Evolutionary conservation across 2,797 vertebrate species (phyloP).

Genomic region (Tadarida brasiliensis): DNA sequence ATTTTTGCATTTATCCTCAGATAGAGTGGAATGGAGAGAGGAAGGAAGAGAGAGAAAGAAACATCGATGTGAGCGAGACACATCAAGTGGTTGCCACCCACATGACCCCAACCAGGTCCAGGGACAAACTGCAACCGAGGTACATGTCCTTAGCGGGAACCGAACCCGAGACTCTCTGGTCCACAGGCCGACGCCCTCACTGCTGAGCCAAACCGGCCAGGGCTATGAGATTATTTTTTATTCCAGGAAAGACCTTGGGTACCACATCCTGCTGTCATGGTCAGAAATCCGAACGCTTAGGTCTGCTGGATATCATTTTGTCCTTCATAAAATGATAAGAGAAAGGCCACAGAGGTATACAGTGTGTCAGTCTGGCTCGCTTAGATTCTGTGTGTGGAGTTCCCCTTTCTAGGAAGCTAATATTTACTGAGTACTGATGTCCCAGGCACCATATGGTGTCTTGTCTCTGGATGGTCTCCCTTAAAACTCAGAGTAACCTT

Average conservation of each 20-base stretch:
- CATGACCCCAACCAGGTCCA: too few relatives aligned
- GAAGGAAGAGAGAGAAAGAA: too few relatives aligned
- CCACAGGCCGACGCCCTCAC: too few relatives aligned
- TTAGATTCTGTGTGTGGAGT: slow-evolving; percentile 14
- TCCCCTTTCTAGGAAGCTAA: slow-evolving; percentile 13
- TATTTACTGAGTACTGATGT: background rate
- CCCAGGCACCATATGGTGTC: background rate
- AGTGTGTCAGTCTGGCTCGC: background rate
- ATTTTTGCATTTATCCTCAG: too few relatives aligned
- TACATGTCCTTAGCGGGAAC: too few relatives aligned
- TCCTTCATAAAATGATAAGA: background rate
- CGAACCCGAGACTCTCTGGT: too few relatives aligned
- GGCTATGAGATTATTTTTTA: background rate
- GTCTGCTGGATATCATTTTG: background rate
- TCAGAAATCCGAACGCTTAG: background rate
- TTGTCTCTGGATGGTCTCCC: background rate
- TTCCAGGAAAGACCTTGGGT: background rate
- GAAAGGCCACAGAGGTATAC: background rate
- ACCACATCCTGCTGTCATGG: background rate
- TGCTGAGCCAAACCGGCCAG: too few relatives aligned
- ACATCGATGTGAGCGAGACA: too few relatives aligned
- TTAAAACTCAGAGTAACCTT: slow-evolving; percentile 24
- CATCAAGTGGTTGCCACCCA: too few relatives aligned
- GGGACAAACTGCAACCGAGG: too few relatives aligned
- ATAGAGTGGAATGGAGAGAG: too few relatives aligned